Conservation (phyloP, 64 coral and sea anemone genomes). For the Pocillopora damicornis region DNA sequence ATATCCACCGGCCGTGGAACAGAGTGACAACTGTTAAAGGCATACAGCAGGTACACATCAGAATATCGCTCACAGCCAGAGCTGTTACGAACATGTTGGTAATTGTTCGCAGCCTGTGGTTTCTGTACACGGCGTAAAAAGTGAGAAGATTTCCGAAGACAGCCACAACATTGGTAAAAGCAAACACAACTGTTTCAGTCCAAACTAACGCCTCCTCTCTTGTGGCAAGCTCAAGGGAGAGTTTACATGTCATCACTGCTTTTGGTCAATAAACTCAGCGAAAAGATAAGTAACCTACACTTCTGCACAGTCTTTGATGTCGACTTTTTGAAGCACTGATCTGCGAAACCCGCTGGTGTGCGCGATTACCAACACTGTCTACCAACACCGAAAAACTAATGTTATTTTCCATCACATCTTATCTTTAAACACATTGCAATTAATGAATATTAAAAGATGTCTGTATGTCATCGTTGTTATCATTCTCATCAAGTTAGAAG, state of each 20-base stretch:
- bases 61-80: not conserved
- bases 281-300: too few species aligned
- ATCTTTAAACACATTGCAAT: too few species aligned
- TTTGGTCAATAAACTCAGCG: too few species aligned
- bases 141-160: not conserved
- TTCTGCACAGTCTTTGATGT: too few species aligned
- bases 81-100: not conserved
- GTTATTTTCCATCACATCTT: not conserved
- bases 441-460: too few species aligned
- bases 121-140: not conserved
- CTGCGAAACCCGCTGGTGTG: constrained; percentile 11
- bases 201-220: too few species aligned
- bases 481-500: constrained; percentile 33
- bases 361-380: not conserved
- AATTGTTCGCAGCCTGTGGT: not conserved
- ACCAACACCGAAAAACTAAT: constrained; percentile 35
- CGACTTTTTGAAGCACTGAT: not conserved
- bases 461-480: too few species aligned
- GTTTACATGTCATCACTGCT: too few species aligned
- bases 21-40: not conserved
- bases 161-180: too few species aligned
- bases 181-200: too few species aligned
- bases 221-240: too few species aligned
- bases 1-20: constrained; percentile 18
- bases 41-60: not conserved